These are phyloP conservation scores for Dryadula phaetusa DNA, from an alignment of 2,888 invertebrate species.

Conservation along the genomic window DNA sequence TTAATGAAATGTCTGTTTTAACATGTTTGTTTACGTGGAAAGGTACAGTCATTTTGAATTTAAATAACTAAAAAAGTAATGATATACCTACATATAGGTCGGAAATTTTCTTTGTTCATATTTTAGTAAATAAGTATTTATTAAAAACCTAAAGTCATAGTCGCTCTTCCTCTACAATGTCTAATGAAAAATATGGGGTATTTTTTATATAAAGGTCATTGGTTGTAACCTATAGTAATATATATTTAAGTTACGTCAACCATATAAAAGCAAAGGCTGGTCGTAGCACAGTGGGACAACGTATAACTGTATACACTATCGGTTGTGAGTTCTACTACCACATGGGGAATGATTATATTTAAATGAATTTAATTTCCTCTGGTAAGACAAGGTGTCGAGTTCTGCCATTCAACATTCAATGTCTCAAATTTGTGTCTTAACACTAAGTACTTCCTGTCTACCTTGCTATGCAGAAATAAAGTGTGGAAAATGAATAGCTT, in stretches of 20 bases:
- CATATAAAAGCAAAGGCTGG: background rate
- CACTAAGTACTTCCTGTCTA: no score
- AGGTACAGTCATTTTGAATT: conserved; percentile 7
- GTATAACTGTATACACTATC: no score
- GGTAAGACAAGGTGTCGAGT: no score
- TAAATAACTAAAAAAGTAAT: background rate
- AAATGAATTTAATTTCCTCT: no score
- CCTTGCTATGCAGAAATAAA: no score
- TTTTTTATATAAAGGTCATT: no score
- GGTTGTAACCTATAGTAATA: background rate
- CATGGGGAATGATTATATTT: no score
- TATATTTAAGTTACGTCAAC: background rate
- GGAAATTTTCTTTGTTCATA: background rate
- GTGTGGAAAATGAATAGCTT: no score
- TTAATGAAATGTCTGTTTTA: conserved; percentile 50
- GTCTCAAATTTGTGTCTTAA: no score
- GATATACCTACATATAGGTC: background rate
- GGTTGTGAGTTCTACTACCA: no score
- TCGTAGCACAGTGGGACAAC: no score
- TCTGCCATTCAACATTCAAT: no score
- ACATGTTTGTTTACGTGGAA: conserved; percentile 24
- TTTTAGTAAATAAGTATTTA: background rate
- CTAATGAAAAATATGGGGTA: background rate
- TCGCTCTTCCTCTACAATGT: background rate
- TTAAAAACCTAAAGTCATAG: background rate